phyloP scores from a whole-genome alignment of 2,888 invertebrate genomes.

The Coelogynopora nodosa region DNA sequence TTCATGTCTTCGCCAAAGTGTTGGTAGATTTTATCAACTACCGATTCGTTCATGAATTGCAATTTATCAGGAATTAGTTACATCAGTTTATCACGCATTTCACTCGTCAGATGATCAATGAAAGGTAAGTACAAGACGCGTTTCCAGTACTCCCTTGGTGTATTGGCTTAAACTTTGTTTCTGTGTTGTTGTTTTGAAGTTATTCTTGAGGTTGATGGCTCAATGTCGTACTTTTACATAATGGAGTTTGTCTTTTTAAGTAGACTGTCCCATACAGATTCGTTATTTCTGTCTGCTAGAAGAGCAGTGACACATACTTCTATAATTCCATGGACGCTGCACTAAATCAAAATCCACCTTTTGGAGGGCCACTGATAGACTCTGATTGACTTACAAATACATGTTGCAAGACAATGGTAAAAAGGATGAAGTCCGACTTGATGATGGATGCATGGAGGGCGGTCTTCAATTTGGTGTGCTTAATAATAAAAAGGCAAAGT shows the following conservation, averaged over 20 bases:
- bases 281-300: not conserved
- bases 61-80: not conserved
- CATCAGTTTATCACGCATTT: not conserved
- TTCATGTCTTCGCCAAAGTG: not conserved
- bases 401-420: not conserved
- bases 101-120: not conserved
- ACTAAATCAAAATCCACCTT: not conserved
- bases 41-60: not conserved
- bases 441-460: not conserved
- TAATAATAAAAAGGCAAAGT: too few species aligned
- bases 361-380: not conserved
- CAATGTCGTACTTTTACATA: not conserved
- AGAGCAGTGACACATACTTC: not conserved
- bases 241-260: not conserved
- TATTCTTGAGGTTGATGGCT: not conserved
- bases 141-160: not conserved
- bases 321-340: not conserved
- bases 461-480: too few species aligned
- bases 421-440: not conserved
- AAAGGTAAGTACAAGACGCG: too few species aligned
- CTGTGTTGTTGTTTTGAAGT: not conserved
- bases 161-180: not conserved
- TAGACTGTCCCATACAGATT: not conserved
- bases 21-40: not conserved
- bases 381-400: not conserved